A percentile compares a stretch with the other conserved stretches of the same genome.
Evolutionary conservation across 2,113 vertebrate species (phyloP).

Genomic region (Vanacampus margaritifer): DNA sequence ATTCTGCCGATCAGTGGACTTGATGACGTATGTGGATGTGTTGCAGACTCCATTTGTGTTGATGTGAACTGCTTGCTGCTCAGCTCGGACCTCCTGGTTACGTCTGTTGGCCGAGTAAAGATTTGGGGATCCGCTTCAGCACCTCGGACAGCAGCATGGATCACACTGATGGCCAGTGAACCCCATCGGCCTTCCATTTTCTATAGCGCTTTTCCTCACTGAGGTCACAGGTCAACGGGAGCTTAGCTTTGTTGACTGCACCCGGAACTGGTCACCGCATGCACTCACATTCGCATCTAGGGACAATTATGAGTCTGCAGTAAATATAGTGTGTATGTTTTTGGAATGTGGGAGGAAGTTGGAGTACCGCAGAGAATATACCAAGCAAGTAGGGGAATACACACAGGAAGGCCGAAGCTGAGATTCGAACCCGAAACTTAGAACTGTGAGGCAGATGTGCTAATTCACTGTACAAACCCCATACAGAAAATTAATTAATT

Average conservation of each 20-base stretch:
- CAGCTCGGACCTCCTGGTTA: not conserved
- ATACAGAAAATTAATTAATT: too few species aligned
- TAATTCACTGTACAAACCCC: too few species aligned
- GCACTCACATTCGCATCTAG: too few species aligned
- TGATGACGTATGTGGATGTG: not conserved
- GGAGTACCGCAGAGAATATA: not conserved
- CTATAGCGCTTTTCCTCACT: not conserved
- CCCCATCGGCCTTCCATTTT: not conserved
- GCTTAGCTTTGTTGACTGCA: not conserved
- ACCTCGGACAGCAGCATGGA: slow-evolving; percentile 73
- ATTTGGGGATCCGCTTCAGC: slow-evolving; percentile 61
- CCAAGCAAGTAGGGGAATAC: not conserved
- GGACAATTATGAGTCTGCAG: too few species aligned
- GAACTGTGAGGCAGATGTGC: not conserved
- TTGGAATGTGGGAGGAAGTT: not conserved
- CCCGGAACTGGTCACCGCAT: not conserved
- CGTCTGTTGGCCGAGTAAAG: not conserved
- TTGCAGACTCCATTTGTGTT: not conserved
- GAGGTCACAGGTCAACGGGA: not conserved
- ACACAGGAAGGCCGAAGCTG: not conserved
- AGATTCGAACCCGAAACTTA: not conserved
- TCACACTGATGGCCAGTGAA: slow-evolving; percentile 14
- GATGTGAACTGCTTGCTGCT: not conserved
- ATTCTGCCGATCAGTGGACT: not conserved
- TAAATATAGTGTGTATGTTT: too few species aligned